Base-by-base conservation (phyloP, 2,797 vertebrate genomes). In the Megalops cyprinoides region DNA sequence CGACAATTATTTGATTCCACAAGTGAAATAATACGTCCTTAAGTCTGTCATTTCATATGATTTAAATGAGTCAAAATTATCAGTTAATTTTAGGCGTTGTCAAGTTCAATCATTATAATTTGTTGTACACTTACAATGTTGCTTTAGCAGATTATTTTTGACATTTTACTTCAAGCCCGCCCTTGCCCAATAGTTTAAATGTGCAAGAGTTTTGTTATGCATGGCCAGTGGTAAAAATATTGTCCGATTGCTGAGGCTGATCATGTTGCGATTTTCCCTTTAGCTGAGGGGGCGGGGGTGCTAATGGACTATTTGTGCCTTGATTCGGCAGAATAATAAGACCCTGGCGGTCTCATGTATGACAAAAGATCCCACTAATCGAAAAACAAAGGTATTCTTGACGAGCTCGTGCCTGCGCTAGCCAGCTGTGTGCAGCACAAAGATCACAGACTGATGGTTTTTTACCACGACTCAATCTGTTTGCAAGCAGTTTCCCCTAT, bases 241-340 rank as follows among this genome's bases (percentile, higher is more conserved):
- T n/a, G 28, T 2, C 28, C 25, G 34, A 28, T 25, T 65, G 31
- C 60, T 60, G 7, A 42, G n/a, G 56, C 23, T 42, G 44, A 15
- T 65, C 20, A 7, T 74, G 23, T 77, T 31, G 44, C 2, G 6
- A 39, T 58, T 60, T 80, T 15, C 69, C 28, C 28, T 83, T 20
- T 46, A 23, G 34, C 48, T 78, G 28, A 39, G 80, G n/a, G 78
- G n/a, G 9, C 37, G 7, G 60, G 34, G 48, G 71, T 78, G 82
- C 73, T 71, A 84, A 85, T 80, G 74, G 80, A 1, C 76, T 48
- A 84, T 88, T 87, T 82, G 74, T 84, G 86, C 53, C 69, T 71
- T 7, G 78, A 73, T 76, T 34, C 81, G 44, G 73, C 23, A 78
- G 78, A 86, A 81, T 82, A 83, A 51, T 58, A 0, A 67, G 5